phyloP scores from a whole-genome alignment of 2,113 vertebrate genomes.

The Sigmodon hispidus region DNA sequence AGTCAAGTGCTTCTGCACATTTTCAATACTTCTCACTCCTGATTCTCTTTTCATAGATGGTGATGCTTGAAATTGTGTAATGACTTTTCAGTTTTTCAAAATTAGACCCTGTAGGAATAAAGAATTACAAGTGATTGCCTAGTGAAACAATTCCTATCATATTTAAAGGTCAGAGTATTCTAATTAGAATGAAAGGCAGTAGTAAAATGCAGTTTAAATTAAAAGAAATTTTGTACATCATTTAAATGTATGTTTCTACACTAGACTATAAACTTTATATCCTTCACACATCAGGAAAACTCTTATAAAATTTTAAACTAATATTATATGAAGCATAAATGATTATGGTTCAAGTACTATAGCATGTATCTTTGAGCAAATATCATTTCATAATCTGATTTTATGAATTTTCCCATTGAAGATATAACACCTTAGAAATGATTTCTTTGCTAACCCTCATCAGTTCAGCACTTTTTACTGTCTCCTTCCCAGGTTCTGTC shows the following conservation, averaged over 20 bases:
- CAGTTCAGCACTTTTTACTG: neutral
- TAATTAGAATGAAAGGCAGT: conserved; percentile 43
- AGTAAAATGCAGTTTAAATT: conserved; percentile 46
- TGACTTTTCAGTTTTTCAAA: conserved; percentile 60
- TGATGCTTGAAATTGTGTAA: conserved; percentile 67
- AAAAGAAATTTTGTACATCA: conserved; percentile 50
- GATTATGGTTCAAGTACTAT: conserved; percentile 38
- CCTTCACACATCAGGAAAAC: conserved; percentile 42
- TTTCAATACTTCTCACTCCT: conserved; percentile 60
- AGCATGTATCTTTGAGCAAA: conserved; percentile 54
- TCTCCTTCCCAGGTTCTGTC: neutral
- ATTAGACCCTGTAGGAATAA: conserved; percentile 42
- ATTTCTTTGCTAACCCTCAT: neutral
- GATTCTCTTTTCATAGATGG: conserved; percentile 58
- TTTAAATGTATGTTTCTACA: conserved; percentile 24
- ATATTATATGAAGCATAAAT: conserved; percentile 44
- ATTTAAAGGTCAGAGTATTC: conserved; percentile 56
- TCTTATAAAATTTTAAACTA: conserved; percentile 44
- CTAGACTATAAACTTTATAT: conserved; percentile 36
- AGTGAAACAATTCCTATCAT: conserved; percentile 62
- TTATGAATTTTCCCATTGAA: conserved; percentile 38
- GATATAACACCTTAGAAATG: neutral
- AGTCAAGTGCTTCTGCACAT: conserved; percentile 34
- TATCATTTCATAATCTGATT: conserved; percentile 51
- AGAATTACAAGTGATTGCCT: conserved; percentile 24